Evolutionary conservation across 2,888 invertebrate species (phyloP).

Genomic region (Lasiommata megera): DNA sequence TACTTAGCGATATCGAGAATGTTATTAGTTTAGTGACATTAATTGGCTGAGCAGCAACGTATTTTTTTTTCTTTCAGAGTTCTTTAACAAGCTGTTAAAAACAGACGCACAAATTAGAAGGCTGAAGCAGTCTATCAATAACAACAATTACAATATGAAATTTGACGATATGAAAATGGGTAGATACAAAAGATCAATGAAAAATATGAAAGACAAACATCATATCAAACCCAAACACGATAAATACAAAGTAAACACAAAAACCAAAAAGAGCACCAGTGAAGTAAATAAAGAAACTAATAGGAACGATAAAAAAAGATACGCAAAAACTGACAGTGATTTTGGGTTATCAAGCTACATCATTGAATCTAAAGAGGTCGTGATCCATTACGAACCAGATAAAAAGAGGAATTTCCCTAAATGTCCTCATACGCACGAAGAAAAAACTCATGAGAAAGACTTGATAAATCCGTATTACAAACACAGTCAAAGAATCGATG

Average conservation of each 20-base stretch:
- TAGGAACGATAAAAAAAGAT: constrained; percentile 33
- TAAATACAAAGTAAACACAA: not conserved
- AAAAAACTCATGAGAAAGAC: constrained; percentile 50
- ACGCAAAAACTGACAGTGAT: constrained; percentile 10
- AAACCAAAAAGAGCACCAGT: constrained; percentile 13
- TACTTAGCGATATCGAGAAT: too few species aligned
- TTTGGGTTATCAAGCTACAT: constrained; percentile 43
- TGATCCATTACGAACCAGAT: constrained; percentile 46
- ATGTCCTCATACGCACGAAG: constrained; percentile 52
- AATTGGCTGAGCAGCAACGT: too few species aligned
- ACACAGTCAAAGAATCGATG: constrained; percentile 55
- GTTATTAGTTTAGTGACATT: too few species aligned
- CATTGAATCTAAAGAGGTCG: constrained; percentile 51
- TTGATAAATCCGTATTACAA: constrained; percentile 61
- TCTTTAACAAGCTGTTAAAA: constrained; percentile 60
- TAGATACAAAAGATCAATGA: constrained; percentile 47
- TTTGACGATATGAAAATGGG: constrained; percentile 30
- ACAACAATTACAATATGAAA: constrained; percentile 20
- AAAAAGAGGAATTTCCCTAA: constrained; percentile 46
- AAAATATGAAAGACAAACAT: not conserved
- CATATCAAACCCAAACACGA: not conserved
- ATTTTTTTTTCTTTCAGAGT: constrained; percentile 57
- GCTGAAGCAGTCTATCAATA: constrained; percentile 43
- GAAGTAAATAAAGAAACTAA: constrained; percentile 11
- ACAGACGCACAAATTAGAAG: constrained; percentile 60